Conservation (phyloP, 2,113 vertebrate genomes). For the Cariama cristata region DNA sequence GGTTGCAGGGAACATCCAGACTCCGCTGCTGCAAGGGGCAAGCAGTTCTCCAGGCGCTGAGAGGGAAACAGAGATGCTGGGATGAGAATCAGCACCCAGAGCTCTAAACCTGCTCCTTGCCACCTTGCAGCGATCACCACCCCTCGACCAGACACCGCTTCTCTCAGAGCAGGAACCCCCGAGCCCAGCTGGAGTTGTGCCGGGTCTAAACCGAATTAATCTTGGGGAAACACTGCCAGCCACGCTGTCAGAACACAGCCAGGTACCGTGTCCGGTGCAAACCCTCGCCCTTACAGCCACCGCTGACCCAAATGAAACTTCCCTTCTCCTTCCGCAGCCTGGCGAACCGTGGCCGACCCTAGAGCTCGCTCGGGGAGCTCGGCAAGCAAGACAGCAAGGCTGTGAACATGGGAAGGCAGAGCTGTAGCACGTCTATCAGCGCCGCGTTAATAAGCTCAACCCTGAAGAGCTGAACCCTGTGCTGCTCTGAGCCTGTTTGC, state of each 20-base stretch:
- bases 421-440: neutral
- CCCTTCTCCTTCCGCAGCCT: neutral
- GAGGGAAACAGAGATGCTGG: neutral
- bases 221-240: rapidly evolving
- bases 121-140: rapidly evolving
- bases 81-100: neutral
- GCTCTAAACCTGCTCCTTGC: neutral
- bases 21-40: too few relatives aligned
- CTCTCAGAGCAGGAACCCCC: neutral
- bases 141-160: rapidly evolving
- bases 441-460: neutral
- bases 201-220: neutral
- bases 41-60: too few relatives aligned
- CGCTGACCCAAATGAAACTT: neutral
- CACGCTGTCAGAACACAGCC: neutral
- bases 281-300: neutral
- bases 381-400: neutral
- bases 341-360: neutral
- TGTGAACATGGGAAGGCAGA: neutral
- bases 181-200: neutral
- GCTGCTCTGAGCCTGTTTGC: neutral
- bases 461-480: neutral
- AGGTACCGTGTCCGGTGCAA: neutral
- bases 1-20: rapidly evolving
- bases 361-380: too few relatives aligned